A percentile compares a stretch with the other conserved stretches of the same genome.
Conservation (phyloP, 2,888 invertebrate genomes). For the Tipula confusa region DNA sequence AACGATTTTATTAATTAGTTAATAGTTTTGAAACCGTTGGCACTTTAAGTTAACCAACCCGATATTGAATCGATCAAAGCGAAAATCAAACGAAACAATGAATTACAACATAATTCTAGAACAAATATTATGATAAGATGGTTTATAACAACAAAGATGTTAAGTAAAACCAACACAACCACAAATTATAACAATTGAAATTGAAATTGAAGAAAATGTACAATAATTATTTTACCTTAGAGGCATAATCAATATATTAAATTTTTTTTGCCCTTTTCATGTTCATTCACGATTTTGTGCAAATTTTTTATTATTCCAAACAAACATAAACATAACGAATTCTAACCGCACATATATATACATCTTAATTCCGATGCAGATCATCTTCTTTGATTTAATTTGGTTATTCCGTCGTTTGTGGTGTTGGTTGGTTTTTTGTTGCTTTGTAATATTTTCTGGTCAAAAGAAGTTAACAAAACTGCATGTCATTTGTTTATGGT, state of each 20-base stretch:
- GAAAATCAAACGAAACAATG: too few relatives aligned
- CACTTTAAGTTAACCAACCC: too few relatives aligned
- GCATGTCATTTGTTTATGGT: constrained; percentile 10
- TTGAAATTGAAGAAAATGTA: not conserved
- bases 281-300: not conserved
- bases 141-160: too few relatives aligned
- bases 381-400: not conserved
- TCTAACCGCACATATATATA: not conserved
- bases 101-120: too few relatives aligned
- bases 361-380: not conserved
- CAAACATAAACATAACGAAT: not conserved
- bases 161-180: not conserved
- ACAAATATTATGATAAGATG: too few relatives aligned
- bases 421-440: too few relatives aligned
- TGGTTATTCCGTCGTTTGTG: not conserved
- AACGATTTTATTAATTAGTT: too few relatives aligned
- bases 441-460: not conserved
- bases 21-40: too few relatives aligned
- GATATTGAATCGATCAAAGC: too few relatives aligned
- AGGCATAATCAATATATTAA: not conserved
- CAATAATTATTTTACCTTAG: not conserved
- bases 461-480: not conserved
- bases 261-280: not conserved
- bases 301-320: not conserved
- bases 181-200: not conserved